Base-by-base conservation (phyloP, 2,113 vertebrate genomes). In the Geothlypis trichas region DNA sequence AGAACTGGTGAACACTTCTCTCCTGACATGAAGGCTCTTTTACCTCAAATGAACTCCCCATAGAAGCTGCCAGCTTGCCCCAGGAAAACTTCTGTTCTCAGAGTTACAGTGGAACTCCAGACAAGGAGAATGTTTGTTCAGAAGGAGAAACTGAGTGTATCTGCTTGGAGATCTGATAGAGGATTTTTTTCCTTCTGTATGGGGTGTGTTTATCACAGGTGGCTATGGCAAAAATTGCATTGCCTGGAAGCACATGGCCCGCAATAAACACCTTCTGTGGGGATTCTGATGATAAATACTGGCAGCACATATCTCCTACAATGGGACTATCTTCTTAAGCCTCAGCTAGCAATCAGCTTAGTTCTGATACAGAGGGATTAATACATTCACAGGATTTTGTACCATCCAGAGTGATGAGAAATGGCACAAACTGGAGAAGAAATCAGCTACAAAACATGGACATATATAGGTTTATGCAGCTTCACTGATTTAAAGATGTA, bases 291-390 rank as follows among this genome's bases (percentile, higher is more conserved):
- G 90, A 94, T 83, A 93, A 84, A 81, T 78, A 42, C 78, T 90
- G 75, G 69, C 88, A 95, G 90, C 63, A 80, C 85, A 58, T 94
- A 92, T 77, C 79, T 95, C 55, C 59, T 88, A 86, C 75, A 94
- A 95, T 83, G 42, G 37, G 42, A 22, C 77, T 94, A 96, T 95
- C 78, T 93, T 65, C 66, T 63, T 93, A 95, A 97, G 24, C 83
- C 59, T 47, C 39, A 80, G 72, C 94, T 77, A 82, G 94, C 92
- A 96, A 96, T 95, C 82, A 96, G 82, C 92, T 96, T 93, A 95
- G 75, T 51, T 95, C 72, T 65, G 37, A 93, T 84, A 94, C 35
- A 92, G 59, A 83, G 46, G 59, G 82, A 95, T 96, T 93, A 95
- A 89, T 95, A 93, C 37, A 90, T 55, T 81, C 76, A 67, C 55